Evolutionary conservation across 2,797 vertebrate genomes (phyloP), one percentile per base, ranked within the genome.

Genomic region (Lindbergichthys nudifrons): DNA sequence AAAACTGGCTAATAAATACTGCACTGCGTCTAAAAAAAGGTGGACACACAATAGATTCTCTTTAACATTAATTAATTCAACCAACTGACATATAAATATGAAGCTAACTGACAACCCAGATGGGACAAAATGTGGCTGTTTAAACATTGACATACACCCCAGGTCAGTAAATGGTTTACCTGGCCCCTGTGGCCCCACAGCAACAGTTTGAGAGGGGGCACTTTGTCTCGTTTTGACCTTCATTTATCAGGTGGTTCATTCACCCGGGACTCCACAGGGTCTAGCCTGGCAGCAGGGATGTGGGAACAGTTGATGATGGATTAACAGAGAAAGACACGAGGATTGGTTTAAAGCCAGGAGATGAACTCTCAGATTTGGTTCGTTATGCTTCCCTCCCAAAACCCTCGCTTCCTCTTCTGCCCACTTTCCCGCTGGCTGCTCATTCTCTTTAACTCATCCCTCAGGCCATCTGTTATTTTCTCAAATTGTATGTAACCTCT

Each of bases 161-260:
- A 59, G 81, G 79, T 82, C 67, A 81, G 75, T 87, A 59, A 87
- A 90, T 88, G 84, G 85, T 88, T 90, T 84, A 87, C 85, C 68
- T 54, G 67, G 60, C 43, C 51, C 61, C 30, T 5, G 2, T 76
- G 70, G 58, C 64, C 70, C 65, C 48, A 48, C 68, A 63, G 73
- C 65, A 77, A 62, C 74, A 82, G 71, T 63, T 79, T 57, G 74
- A 81, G 75, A 84, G 76, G 70, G 77, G 67, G 26, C 57, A 77
- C 53, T 87, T 86, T 86, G 71, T 83, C 70, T 69, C 3, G 52
- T 16, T 76, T 57, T 78, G 87, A 89, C 89, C 82, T 89, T 90
- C 81, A 87, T 87, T 80, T 81, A 87, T 88, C 84, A 80, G 75
- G 77, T 73, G 89, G 85, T 89, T 89, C 80, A 88, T 85, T 87